These are phyloP conservation scores for Folsomia candida DNA, from an alignment of 2,888 invertebrate genomes.

Conservation along the genomic window DNA sequence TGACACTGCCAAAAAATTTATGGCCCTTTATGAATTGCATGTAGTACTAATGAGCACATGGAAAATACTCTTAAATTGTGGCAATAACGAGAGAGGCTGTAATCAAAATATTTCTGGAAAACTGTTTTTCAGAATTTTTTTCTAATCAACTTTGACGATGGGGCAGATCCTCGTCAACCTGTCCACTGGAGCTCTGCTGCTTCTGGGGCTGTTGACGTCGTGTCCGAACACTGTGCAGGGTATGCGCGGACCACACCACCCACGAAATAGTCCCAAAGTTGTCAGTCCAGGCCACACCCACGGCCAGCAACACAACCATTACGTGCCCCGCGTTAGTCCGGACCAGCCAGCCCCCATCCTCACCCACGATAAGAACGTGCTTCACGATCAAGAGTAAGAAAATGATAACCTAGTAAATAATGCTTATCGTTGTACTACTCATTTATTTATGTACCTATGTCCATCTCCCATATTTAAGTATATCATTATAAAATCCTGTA, in stretches of 20 bases:
- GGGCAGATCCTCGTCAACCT: background rate
- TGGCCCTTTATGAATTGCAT: too few relatives aligned
- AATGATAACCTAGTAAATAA: background rate
- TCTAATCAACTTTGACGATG: too few relatives aligned
- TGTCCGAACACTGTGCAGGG: background rate
- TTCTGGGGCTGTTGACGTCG: background rate
- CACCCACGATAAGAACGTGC: conserved; percentile 67
- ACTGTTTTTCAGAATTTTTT: too few relatives aligned
- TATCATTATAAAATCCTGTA: too few relatives aligned
- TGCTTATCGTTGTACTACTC: too few relatives aligned
- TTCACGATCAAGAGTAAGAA: conserved; percentile 72
- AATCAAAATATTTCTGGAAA: too few relatives aligned
- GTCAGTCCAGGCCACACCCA: conserved; percentile 22
- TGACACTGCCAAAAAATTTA: too few relatives aligned
- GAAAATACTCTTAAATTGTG: too few relatives aligned
- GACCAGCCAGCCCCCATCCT: conserved; percentile 58
- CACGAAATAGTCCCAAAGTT: conserved; percentile 30
- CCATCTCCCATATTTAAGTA: background rate
- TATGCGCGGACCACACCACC: conserved; percentile 44
- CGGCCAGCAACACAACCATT: conserved; percentile 51
- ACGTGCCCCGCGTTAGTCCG: conserved; percentile 59
- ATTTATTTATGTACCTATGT: background rate
- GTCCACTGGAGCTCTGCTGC: background rate
- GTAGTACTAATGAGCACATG: too few relatives aligned
- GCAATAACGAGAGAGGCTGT: too few relatives aligned